Percentiles rank a stretch among this genome's conserved stretches.
Evolutionary conservation across 2,797 vertebrate genomes (phyloP).

Genomic region (Chloroceryle inda): DNA sequence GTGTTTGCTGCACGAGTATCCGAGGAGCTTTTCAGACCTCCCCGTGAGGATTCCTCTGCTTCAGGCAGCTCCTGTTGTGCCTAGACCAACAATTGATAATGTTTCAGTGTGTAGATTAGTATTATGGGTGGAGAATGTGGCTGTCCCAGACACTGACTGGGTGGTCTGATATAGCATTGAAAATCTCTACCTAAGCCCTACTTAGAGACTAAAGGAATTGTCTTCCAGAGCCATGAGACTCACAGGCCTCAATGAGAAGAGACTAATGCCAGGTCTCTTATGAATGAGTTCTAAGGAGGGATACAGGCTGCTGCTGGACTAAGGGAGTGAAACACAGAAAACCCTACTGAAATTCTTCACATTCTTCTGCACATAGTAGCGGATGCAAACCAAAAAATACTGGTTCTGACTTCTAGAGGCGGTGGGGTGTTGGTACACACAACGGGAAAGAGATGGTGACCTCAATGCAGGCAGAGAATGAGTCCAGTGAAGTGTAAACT

Average conservation of each 20-base stretch:
- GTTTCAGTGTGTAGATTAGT: neutral
- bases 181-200: neutral
- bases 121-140: neutral
- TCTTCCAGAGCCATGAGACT: neutral
- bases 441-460: fast-evolving
- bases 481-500: neutral
- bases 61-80: neutral
- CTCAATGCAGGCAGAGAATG: neutral
- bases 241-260: neutral
- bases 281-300: neutral
- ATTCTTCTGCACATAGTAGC: neutral
- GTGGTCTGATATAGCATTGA: neutral
- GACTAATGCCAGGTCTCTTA: neutral
- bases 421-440: neutral
- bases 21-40: neutral
- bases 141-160: neutral
- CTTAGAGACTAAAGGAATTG: neutral
- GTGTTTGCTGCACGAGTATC: neutral
- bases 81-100: neutral
- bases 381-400: neutral
- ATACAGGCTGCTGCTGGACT: neutral
- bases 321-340: neutral
- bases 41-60: neutral
- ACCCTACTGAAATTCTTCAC: neutral
- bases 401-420: neutral